A percentile compares a stretch with the other conserved stretches of the same genome.
phyloP scores from a whole-genome alignment of 1,140 invertebrate genomes.

The Penaeus chinensis region DNA sequence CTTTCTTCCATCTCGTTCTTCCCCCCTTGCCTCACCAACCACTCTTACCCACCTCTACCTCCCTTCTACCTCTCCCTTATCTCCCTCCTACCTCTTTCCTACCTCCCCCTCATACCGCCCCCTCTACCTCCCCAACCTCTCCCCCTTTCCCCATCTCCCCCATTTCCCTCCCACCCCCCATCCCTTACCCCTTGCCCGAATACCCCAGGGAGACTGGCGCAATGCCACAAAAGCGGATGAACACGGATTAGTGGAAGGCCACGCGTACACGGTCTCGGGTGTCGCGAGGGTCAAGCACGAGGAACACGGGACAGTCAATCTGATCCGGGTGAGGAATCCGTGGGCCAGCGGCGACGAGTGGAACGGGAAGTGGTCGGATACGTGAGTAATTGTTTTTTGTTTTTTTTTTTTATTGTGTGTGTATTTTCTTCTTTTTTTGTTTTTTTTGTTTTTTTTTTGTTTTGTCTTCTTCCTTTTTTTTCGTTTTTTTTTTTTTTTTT shows the following conservation, averaged over 20 bases:
- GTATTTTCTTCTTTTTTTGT: background rate
- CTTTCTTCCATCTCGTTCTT: too few relatives aligned
- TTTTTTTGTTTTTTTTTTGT: background rate
- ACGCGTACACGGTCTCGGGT: conserved; percentile 73
- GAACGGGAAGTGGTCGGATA: conserved; percentile 73
- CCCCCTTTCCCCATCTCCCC: too few relatives aligned
- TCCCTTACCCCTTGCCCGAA: conserved; percentile 12
- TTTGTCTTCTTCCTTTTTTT: too few relatives aligned
- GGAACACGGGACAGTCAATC: conserved; percentile 65
- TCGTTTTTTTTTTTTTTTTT: too few relatives aligned
- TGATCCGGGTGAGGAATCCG: conserved; percentile 72
- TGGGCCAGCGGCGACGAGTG: conserved; percentile 74
- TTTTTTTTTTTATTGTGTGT: background rate
- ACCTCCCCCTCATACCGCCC: background rate
- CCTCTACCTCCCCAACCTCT: background rate
- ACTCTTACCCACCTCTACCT: too few relatives aligned
- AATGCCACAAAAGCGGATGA: conserved; percentile 68
- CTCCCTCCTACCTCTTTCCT: background rate
- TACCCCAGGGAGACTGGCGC: conserved; percentile 70
- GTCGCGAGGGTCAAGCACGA: conserved; percentile 66
- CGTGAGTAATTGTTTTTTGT: conserved; percentile 65
- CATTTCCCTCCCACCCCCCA: too few relatives aligned
- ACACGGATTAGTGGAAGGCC: conserved; percentile 71
- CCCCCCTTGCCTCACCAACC: too few relatives aligned
- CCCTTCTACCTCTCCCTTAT: background rate